Evolutionary conservation across 1,140 invertebrate genomes (phyloP).

Genomic region (Lerema accius): DNA sequence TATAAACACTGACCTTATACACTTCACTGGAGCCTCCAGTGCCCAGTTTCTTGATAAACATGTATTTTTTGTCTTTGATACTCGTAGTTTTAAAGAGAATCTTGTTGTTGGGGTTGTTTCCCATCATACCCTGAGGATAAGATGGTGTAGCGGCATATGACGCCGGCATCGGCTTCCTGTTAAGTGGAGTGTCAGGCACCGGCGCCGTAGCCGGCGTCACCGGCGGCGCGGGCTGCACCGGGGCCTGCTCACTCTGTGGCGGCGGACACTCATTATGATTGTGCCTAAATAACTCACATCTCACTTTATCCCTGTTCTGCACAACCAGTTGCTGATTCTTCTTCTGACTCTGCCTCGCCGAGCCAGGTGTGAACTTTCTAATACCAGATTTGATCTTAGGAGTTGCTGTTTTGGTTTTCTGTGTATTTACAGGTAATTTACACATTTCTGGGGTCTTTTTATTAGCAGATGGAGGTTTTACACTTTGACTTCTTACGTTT

Average conservation of each 20-base stretch:
- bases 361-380: conserved; percentile 64
- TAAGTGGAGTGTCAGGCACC: conserved; percentile 63
- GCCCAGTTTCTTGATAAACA: conserved; percentile 76
- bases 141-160: conserved; percentile 66
- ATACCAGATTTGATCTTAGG: conserved; percentile 73
- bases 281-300: conserved; percentile 67
- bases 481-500: conserved; percentile 40
- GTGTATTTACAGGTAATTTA: conserved; percentile 47
- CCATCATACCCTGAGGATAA: conserved; percentile 62
- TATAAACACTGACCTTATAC: conserved; percentile 75
- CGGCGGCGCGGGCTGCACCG: conserved; percentile 10
- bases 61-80: conserved; percentile 79
- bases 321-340: conserved; percentile 50
- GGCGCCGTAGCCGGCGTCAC: conserved; percentile 23
- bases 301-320: conserved; percentile 66
- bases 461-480: conserved; percentile 42
- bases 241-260: conserved; percentile 12
- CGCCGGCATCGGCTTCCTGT: conserved; percentile 55
- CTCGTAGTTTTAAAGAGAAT: conserved; percentile 71
- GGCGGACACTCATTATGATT: conserved; percentile 33
- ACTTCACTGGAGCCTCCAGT: conserved; percentile 80
- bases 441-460: conserved; percentile 59
- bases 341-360: conserved; percentile 57
- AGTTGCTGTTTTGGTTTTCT: conserved; percentile 59
- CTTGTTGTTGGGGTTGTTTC: conserved; percentile 55